Evolutionary conservation across 1,140 invertebrate species (phyloP).

Genomic region (Aphis craccivora): DNA sequence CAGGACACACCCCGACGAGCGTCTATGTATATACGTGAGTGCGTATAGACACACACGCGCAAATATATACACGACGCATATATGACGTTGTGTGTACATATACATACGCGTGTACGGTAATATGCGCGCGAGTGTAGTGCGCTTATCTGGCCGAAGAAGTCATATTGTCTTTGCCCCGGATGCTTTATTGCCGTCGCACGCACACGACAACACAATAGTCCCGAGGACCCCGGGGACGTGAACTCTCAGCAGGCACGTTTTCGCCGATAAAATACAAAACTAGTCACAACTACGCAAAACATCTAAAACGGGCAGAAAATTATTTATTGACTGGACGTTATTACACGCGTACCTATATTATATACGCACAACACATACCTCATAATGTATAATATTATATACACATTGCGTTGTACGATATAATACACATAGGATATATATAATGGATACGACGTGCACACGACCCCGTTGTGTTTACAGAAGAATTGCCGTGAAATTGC

Average conservation of each 20-base stretch:
- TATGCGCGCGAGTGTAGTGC: background rate
- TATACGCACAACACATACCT: background rate
- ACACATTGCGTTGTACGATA: background rate
- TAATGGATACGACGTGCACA: background rate
- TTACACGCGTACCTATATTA: background rate
- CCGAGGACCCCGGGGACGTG: conserved; percentile 41
- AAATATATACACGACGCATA: too few relatives aligned
- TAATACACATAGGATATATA: background rate
- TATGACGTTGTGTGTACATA: background rate
- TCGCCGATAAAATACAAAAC: conserved; percentile 40
- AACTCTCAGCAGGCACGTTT: conserved; percentile 33
- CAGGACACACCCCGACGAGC: background rate
- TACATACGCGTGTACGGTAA: background rate
- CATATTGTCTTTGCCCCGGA: conserved; percentile 49
- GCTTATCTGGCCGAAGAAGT: conserved; percentile 31
- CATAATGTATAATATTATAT: background rate
- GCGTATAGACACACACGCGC: too few relatives aligned
- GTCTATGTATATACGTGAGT: too few relatives aligned
- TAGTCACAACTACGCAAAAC: conserved; percentile 30
- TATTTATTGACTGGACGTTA: conserved; percentile 13
- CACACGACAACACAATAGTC: conserved; percentile 31
- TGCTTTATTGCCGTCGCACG: conserved; percentile 38
- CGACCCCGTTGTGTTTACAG: conserved; percentile 40
- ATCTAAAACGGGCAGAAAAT: conserved; percentile 9
- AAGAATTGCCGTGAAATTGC: conserved; percentile 48